Base-by-base conservation (phyloP, 2,797 vertebrate genomes). In the Enteromius anoplus region DNA sequence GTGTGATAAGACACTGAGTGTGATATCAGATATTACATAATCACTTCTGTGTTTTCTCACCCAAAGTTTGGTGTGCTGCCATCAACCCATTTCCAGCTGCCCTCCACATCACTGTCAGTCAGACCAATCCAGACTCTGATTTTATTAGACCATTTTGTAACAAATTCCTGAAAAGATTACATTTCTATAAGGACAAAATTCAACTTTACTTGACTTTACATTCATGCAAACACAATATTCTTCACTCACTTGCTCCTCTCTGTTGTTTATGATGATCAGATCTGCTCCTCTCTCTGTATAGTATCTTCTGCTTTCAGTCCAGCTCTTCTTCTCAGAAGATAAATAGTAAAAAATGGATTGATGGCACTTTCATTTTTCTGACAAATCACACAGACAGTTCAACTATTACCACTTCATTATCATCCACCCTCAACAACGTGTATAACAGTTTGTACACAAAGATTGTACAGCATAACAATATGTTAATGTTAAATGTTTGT, bases 191-290 rank as follows among this genome's bases (percentile, higher is more conserved):
- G 10, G 10, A 60, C n/a, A 23, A 58, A 12, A 58, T 58, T 58
- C n/a, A 58, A 10, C n/a, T 37, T 37, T 37, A 37, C 37, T 37
- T 23, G 55, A 58, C 10, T 23, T 23, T 60, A 60, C 10, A 26
- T 55, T 55, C 21, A 55, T n/a, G 21, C 53, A 26, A 23, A 26
- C 23, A 60, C 11, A 23, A 9, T 60, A 60, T 60, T 0, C 4
- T 53, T 37, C 37, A 70, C 42, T 70, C 40, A 70, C 68, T 71
- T 29, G 69, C 49, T 71, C 23, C 4, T 5, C 14, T 32, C 0
- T 72, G 26, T 32, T 72, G 45, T 72, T 72, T 19, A 51, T 72
- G 69, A 49, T 32, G 69, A 72, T 6, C 69, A 72, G 69, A 72
- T 72, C 26, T 19, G 45, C 69, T 51, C 45, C 45, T 72, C 8